phyloP scores from a whole-genome alignment of 2,113 vertebrate genomes.

The Brachypteracias leptosomus region DNA sequence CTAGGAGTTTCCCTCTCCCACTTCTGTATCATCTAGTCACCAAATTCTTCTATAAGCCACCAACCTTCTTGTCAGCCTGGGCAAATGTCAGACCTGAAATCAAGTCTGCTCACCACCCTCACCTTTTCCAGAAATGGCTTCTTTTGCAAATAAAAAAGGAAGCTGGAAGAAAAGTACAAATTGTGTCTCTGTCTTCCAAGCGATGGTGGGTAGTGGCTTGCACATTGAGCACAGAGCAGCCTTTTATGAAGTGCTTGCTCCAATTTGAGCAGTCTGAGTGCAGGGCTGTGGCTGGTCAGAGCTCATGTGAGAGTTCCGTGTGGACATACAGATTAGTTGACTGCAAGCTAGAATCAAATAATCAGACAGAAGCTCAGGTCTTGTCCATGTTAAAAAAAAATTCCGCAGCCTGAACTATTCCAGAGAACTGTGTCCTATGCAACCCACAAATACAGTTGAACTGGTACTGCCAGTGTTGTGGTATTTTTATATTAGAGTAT shows the following conservation, averaged over 20 bases:
- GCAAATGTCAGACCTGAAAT: neutral
- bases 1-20: neutral
- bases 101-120: neutral
- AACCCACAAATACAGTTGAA: neutral
- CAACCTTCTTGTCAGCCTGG: neutral
- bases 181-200: accelerated
- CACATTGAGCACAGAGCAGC: neutral
- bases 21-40: neutral
- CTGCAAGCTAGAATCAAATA: neutral
- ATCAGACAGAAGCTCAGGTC: neutral
- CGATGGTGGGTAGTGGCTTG: neutral
- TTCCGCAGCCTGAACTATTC: neutral
- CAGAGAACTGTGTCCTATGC: neutral
- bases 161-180: neutral
- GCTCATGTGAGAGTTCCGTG: accelerated
- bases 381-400: neutral
- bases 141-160: neutral
- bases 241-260: neutral
- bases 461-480: neutral
- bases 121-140: neutral
- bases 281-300: neutral
- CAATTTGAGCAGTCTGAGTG: neutral
- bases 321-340: neutral
- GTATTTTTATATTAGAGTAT: neutral
- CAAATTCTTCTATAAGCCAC: neutral